Evolutionary conservation across 2,888 invertebrate species (phyloP).

Genomic region (Lamellibrachia columna): DNA sequence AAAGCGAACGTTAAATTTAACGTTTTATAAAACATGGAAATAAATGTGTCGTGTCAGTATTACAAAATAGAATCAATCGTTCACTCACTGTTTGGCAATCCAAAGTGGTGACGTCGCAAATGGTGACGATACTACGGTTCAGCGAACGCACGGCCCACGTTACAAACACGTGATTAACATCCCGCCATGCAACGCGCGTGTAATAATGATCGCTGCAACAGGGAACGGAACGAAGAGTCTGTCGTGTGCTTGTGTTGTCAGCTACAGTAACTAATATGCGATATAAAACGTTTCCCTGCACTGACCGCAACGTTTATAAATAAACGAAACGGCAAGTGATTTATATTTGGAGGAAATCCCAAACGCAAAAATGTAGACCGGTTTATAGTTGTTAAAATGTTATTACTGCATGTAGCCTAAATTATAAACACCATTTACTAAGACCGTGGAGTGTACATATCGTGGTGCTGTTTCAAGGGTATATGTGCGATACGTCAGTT

Average conservation of each 20-base stretch:
- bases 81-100: conserved; percentile 78
- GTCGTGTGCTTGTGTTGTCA: no score
- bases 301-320: no score
- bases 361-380: no score
- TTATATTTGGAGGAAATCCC: no score
- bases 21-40: background rate
- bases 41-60: background rate
- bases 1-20: background rate
- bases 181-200: conserved; percentile 90
- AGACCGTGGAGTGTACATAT: no score
- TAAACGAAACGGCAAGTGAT: no score
- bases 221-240: background rate
- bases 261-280: background rate
- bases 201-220: conserved; percentile 81
- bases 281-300: no score
- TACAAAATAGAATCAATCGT: background rate
- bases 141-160: conserved; percentile 94
- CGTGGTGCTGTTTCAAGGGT: no score
- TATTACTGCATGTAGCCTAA: no score
- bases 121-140: conserved; percentile 87
- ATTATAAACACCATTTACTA: no score
- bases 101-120: conserved; percentile 89
- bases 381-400: no score
- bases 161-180: conserved; percentile 80
- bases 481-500: no score